phyloP scores from a whole-genome alignment of 2,113 vertebrate species.

The Mobula hypostoma region DNA sequence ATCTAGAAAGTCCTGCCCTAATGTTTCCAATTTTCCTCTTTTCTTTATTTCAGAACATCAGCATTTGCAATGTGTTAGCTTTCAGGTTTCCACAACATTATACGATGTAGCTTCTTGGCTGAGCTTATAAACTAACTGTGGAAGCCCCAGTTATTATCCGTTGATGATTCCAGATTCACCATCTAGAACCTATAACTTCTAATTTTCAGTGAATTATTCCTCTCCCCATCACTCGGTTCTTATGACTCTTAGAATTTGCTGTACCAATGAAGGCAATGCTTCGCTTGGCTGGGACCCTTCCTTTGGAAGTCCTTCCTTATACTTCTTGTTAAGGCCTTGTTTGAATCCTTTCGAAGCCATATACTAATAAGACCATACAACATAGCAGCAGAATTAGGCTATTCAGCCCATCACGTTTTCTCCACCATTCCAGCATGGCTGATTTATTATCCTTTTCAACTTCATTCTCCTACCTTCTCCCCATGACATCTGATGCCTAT shows the following conservation, averaged over 20 bases:
- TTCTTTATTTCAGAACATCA: too few relatives aligned
- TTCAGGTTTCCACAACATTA: too few relatives aligned
- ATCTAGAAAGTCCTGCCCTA: too few relatives aligned
- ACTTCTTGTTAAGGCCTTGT: neutral
- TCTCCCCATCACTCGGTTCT: neutral
- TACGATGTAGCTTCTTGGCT: neutral
- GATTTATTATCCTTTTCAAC: too few relatives aligned
- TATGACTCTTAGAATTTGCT: neutral
- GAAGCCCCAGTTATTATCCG: neutral
- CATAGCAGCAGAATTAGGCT: too few relatives aligned
- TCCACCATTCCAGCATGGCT: too few relatives aligned
- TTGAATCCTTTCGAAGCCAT: neutral
- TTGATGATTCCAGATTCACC: neutral
- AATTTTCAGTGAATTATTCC: neutral
- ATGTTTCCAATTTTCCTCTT: too few relatives aligned
- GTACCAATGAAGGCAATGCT: neutral
- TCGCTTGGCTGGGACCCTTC: neutral
- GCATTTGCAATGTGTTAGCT: too few relatives aligned
- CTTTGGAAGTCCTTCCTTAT: neutral
- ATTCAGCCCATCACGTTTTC: too few relatives aligned
- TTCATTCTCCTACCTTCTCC: too few relatives aligned
- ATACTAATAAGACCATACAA: too few relatives aligned
- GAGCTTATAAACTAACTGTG: neutral
- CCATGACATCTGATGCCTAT: too few relatives aligned
- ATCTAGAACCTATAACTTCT: neutral